Evolutionary conservation across 2,797 vertebrate genomes (phyloP).

Genomic region (Somateria mollissima): DNA sequence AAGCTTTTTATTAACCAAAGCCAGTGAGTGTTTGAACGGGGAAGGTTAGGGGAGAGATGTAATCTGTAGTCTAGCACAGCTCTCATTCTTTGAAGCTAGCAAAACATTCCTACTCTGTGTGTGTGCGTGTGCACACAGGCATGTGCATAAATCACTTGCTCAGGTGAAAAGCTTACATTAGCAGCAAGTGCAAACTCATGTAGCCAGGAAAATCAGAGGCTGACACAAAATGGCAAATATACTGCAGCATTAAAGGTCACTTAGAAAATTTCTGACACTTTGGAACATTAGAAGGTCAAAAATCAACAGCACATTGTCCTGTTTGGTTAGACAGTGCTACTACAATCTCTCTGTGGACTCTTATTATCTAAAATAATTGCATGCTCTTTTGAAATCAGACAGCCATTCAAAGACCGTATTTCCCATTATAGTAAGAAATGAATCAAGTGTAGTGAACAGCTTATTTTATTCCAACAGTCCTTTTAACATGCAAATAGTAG

Average conservation of each 20-base stretch:
- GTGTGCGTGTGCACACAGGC: not conserved
- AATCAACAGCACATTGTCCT: constrained; percentile 54
- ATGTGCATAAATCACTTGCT: not conserved
- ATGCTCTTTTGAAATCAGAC: constrained; percentile 43
- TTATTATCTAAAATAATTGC: constrained; percentile 66
- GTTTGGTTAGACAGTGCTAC: constrained; percentile 6
- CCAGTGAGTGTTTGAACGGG: not conserved
- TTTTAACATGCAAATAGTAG: constrained; percentile 30
- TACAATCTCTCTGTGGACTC: not conserved
- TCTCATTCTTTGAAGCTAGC: not conserved
- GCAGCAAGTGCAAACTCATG: not conserved
- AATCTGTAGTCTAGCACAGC: not conserved
- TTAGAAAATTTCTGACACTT: constrained; percentile 68
- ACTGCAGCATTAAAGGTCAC: constrained; percentile 68
- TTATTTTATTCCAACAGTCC: constrained; percentile 9
- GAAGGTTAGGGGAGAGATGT: not conserved
- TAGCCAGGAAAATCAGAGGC: constrained; percentile 37
- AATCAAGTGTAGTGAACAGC: constrained; percentile 14
- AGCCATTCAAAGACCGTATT: not conserved
- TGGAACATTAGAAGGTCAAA: constrained; percentile 71
- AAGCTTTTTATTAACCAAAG: not conserved
- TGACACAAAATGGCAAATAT: constrained; percentile 69
- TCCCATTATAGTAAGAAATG: constrained; percentile 43
- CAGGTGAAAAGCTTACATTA: constrained; percentile 61
- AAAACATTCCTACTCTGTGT: not conserved